Evolutionary conservation across 2,113 vertebrate genomes (phyloP), one percentile per base, ranked within the genome.

Genomic region (Sander lucioperca): DNA sequence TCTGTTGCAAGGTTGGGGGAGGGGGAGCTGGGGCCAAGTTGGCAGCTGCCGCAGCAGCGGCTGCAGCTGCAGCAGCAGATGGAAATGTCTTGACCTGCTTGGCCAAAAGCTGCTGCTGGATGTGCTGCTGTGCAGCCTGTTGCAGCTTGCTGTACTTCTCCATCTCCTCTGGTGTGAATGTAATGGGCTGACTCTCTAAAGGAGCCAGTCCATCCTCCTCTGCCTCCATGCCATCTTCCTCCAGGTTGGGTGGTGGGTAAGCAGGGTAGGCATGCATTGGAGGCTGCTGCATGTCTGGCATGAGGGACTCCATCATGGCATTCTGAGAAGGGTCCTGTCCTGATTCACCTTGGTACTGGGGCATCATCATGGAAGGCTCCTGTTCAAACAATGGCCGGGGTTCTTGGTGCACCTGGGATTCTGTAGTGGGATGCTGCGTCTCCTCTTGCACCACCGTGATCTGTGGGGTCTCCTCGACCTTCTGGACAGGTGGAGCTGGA

Each of bases 111-210:
- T 99, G 98, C 92, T 99, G 98, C 93, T 99, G 98, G 81, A 99
- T 99, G 93, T 99, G 98, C 70, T 99, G 98, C 89, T 99, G 98
- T 0, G 98, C 98, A 0, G 98, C 98, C 92, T 99, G 98, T 75
- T 99, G 98, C 81, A 99, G 96, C 87, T 99, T 99, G 85, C 98
- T 97, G 92, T 99, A 99, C 63, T 99, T 99, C 91, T 99, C 98
- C 97, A 99, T 99, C 87, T 99, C 98, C 90, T 99, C 98, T 0
- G 98, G 98, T 0, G 98, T 99, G 83, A 99, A 99, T 0, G 98
- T 99, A 81, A 99, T 99, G 8, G 98, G 98, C 80, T 99, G 98
- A 93, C 98, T 99, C 92, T 99, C 98, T 3, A 99, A 89, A 0
- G 98, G 98, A 0, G 98, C 98, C 65, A 99, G 90, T 1, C 97